phyloP scores from a whole-genome alignment of 2,888 invertebrate species.

The Autographa pulchrina region DNA sequence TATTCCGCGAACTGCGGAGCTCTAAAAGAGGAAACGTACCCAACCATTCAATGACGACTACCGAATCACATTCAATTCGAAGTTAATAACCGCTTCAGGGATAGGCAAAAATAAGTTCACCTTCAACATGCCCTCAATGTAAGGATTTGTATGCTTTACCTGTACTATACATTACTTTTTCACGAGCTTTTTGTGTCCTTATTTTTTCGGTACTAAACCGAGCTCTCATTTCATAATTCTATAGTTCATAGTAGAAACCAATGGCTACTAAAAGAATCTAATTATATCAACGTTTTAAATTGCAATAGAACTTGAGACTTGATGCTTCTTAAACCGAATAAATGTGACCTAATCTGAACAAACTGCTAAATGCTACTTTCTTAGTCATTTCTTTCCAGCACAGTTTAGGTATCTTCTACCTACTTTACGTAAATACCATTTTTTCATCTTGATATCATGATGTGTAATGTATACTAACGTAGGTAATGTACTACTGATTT shows the following conservation, averaged over 20 bases:
- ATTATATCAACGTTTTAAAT: neutral
- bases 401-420: too few relatives aligned
- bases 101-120: conserved; percentile 3
- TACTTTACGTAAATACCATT: neutral
- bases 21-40: conserved; percentile 4
- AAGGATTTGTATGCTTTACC: neutral
- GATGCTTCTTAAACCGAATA: neutral
- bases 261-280: neutral
- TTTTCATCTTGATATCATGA: neutral
- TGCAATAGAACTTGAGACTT: neutral
- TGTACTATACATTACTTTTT: neutral
- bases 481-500: neutral
- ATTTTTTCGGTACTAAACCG: too few relatives aligned
- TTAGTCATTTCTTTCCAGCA: neutral
- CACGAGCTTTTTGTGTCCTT: too few relatives aligned
- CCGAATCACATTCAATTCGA: conserved; percentile 17
- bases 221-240: neutral
- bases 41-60: conserved; percentile 14
- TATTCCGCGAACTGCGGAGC: neutral
- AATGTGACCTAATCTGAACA: neutral
- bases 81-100: conserved; percentile 20
- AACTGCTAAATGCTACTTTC: neutral
- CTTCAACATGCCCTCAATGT: conserved; percentile 1
- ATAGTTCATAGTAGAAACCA: neutral
- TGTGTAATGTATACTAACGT: too few relatives aligned